These are phyloP conservation scores for Halictus rubicundus DNA, from an alignment of 1,140 invertebrate species.

Conservation along the genomic window DNA sequence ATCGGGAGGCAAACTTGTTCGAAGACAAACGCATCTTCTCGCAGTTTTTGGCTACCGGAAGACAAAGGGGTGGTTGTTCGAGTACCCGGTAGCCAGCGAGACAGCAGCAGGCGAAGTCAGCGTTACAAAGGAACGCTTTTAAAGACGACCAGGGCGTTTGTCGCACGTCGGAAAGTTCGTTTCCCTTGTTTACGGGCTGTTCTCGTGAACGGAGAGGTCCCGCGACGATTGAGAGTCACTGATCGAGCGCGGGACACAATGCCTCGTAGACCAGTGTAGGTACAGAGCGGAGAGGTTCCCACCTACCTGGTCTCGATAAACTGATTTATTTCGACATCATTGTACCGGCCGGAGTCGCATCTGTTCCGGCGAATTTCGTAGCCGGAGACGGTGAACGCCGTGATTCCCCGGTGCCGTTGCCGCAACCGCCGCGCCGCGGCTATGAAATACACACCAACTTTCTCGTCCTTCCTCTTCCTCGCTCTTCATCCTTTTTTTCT, in stretches of 20 bases:
- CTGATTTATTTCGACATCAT: conserved; percentile 79
- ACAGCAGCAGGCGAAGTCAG: too few species aligned
- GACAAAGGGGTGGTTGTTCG: too few species aligned
- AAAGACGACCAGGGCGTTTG: too few species aligned
- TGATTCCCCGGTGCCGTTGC: conserved; percentile 16
- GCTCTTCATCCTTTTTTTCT: not conserved
- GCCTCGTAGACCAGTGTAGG: conserved; percentile 25
- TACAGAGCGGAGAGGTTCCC: conserved; percentile 56
- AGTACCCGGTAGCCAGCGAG: too few species aligned
- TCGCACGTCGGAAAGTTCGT: too few species aligned
- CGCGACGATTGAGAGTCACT: conserved; percentile 43
- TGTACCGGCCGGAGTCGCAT: conserved; percentile 70
- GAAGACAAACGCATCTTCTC: too few species aligned
- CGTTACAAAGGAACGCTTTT: too few species aligned
- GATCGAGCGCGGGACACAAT: conserved; percentile 45
- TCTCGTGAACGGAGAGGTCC: too few species aligned
- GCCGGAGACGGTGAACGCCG: conserved; percentile 28
- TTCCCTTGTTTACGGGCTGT: too few species aligned
- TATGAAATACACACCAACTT: conserved; percentile 34
- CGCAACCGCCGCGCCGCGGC: conserved; percentile 2
- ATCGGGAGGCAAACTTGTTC: too few species aligned
- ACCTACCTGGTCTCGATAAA: conserved; percentile 77
- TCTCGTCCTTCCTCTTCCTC: not conserved
- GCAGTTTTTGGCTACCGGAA: too few species aligned
- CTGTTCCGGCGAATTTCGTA: conserved; percentile 71